Conservation (phyloP, 2,888 invertebrate genomes). For the Incurvaria masculella region DNA sequence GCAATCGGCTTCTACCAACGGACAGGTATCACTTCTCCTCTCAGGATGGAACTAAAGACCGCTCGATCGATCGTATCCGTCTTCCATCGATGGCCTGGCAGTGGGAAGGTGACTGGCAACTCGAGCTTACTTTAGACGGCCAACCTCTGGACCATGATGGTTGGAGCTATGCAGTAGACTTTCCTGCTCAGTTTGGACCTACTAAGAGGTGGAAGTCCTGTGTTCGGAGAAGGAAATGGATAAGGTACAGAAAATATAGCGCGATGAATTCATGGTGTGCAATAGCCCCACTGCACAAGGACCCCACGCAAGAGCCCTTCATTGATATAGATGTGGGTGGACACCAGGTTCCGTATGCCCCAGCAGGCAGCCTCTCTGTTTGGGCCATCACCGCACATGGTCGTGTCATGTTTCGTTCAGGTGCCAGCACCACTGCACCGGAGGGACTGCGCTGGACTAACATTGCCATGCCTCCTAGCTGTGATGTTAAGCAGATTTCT, state of each 20-base stretch:
- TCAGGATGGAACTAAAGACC: slow-evolving; percentile 74
- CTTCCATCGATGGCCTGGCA: slow-evolving; percentile 95
- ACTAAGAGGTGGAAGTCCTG: slow-evolving; percentile 88
- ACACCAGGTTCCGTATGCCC: slow-evolving; percentile 73
- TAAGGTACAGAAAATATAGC: slow-evolving; percentile 80
- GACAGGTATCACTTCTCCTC: slow-evolving; percentile 86
- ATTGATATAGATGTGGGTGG: slow-evolving; percentile 90
- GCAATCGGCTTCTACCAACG: slow-evolving; percentile 78
- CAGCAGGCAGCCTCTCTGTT: slow-evolving; percentile 72
- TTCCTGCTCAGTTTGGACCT: slow-evolving; percentile 77
- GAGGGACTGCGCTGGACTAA: slow-evolving; percentile 87
- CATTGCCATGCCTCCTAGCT: slow-evolving; percentile 70
- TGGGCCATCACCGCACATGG: slow-evolving; percentile 95
- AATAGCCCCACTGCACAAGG: slow-evolving; percentile 83
- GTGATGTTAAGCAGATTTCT: slow-evolving; percentile 81
- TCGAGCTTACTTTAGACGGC: slow-evolving; percentile 80
- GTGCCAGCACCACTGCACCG: slow-evolving; percentile 76
- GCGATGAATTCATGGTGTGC: slow-evolving; percentile 93
- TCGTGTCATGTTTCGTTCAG: slow-evolving; percentile 82
- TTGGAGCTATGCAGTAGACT: slow-evolving; percentile 92
- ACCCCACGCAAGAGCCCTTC: slow-evolving; percentile 90
- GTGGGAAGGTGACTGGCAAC: slow-evolving; percentile 94
- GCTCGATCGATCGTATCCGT: slow-evolving; percentile 76
- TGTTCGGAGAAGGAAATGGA: slow-evolving; percentile 87
- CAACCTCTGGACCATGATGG: slow-evolving; percentile 88